A percentile compares a stretch with the other conserved stretches of the same genome.
Conservation (phyloP, 1,140 invertebrate genomes). For the Oedothorax gibbosus region DNA sequence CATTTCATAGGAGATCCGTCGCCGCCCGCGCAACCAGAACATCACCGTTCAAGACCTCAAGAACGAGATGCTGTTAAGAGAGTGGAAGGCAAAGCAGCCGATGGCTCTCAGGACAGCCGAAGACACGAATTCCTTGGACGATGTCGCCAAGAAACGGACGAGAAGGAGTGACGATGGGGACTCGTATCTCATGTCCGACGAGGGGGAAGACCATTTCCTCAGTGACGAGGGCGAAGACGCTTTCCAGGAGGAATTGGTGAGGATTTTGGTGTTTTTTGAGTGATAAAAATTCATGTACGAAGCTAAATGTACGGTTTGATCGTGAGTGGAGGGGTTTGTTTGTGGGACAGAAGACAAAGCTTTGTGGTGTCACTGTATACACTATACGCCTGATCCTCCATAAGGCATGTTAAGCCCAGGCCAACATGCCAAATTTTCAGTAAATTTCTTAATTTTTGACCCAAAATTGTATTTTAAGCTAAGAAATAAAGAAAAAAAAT, state of each 20-base stretch:
- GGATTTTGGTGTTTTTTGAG: not conserved
- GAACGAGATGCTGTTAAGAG: conserved; percentile 12
- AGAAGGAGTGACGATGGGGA: not conserved
- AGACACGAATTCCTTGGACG: not conserved
- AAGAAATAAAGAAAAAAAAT: too few relatives aligned
- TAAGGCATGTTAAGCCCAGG: too few relatives aligned
- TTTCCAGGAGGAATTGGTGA: conserved; percentile 51
- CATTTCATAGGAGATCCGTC: conserved; percentile 26
- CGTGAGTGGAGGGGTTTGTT: too few relatives aligned
- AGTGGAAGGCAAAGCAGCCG: not conserved
- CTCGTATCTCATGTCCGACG: conserved; percentile 24
- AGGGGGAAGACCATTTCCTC: conserved; percentile 35
- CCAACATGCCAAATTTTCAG: too few relatives aligned
- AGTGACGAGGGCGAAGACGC: conserved; percentile 36
- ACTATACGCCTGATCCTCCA: too few relatives aligned
- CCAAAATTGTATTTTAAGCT: too few relatives aligned
- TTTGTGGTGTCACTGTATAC: too few relatives aligned
- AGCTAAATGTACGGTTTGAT: too few relatives aligned
- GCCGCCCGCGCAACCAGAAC: conserved; percentile 34
- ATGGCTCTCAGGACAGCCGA: not conserved
- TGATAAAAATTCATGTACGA: not conserved
- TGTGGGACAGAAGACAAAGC: too few relatives aligned
- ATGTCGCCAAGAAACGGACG: not conserved
- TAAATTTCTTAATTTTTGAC: too few relatives aligned
- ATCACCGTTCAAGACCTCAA: conserved; percentile 34